Percentiles rank a stretch among this genome's conserved stretches.
phyloP scores from a whole-genome alignment of 2,797 vertebrate genomes.

The Liasis olivaceus region DNA sequence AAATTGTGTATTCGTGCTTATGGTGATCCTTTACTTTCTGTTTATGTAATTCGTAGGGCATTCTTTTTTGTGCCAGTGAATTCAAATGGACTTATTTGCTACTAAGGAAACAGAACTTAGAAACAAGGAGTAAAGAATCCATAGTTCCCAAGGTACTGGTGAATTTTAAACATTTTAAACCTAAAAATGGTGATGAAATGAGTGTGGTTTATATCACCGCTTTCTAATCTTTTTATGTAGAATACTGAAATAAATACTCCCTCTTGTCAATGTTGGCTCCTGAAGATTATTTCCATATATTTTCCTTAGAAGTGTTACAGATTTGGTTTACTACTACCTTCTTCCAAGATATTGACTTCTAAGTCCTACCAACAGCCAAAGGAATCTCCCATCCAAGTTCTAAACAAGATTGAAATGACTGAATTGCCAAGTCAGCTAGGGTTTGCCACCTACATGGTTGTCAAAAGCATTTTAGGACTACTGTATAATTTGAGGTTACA shows the following conservation, averaged over 20 bases:
- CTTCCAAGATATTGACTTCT: neutral
- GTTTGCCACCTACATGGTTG: neutral
- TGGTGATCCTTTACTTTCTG: constrained; percentile 25
- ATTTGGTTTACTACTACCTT: neutral
- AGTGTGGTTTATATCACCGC: neutral
- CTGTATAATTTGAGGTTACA: neutral
- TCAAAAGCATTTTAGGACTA: neutral
- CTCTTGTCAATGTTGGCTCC: neutral
- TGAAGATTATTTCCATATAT: neutral
- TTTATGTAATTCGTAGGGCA: constrained; percentile 10
- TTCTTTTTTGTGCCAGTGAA: neutral
- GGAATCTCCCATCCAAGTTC: neutral
- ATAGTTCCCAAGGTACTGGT: neutral
- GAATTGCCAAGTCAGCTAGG: neutral
- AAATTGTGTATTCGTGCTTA: constrained; percentile 57
- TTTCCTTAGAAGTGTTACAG: neutral
- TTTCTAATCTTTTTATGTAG: neutral
- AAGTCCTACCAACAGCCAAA: neutral
- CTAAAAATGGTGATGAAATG: neutral
- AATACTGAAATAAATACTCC: neutral
- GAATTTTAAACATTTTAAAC: neutral
- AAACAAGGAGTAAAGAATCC: neutral
- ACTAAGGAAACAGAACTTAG: neutral
- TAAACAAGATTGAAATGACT: neutral
- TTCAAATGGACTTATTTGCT: neutral